Evolutionary conservation across 2,797 vertebrate species (phyloP).

Genomic region (Phoxinus dragarum): DNA sequence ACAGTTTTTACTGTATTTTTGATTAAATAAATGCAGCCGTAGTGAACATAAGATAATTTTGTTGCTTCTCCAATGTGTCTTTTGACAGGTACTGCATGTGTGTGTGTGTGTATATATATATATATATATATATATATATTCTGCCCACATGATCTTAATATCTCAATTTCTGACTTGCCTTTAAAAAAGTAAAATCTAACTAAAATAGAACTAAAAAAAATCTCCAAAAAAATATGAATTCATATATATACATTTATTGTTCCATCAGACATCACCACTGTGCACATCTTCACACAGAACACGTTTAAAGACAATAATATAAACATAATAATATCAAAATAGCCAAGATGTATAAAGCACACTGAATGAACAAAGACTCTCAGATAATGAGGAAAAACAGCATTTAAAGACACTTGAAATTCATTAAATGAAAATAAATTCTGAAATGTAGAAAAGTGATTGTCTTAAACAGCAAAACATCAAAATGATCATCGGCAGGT

Average conservation of each 20-base stretch:
- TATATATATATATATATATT: neutral
- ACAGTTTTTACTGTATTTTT: neutral
- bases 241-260: constrained; percentile 35
- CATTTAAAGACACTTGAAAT: neutral
- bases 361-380: neutral
- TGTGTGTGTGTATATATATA: too few relatives aligned
- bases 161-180: neutral
- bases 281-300: constrained; percentile 45
- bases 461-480: constrained; percentile 29
- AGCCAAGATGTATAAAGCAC: constrained; percentile 16
- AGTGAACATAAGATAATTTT: neutral
- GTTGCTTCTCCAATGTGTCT: too few relatives aligned
- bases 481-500: neutral
- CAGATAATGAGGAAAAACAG: neutral
- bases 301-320: constrained; percentile 15
- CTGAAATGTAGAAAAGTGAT: constrained; percentile 34
- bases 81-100: neutral
- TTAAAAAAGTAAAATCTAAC: neutral
- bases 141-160: neutral
- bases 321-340: constrained; percentile 7
- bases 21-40: neutral
- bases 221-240: neutral
- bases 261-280: constrained; percentile 32
- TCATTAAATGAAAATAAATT: neutral
- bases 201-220: neutral